phyloP scores from a whole-genome alignment of 2,797 vertebrate genomes.

The Myoxocephalus aenaeus region DNA sequence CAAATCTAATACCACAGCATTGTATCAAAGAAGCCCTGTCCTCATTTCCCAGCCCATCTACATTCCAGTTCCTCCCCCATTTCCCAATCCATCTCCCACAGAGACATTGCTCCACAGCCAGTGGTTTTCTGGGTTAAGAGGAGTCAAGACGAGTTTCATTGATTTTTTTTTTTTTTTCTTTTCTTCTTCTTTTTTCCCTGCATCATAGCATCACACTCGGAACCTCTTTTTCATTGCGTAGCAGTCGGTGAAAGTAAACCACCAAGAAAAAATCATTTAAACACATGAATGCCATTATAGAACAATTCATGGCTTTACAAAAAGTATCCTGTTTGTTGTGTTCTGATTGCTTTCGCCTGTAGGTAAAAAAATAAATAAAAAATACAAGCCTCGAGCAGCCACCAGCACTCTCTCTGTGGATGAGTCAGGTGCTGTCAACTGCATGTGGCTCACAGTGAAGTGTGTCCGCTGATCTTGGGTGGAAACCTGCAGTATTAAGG shows the following conservation, averaged over 20 bases:
- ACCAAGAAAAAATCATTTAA: too few relatives aligned
- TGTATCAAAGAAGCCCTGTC: not conserved
- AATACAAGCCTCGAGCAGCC: conserved; percentile 1
- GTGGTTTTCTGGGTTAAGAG: conserved; percentile 42
- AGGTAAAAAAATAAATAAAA: conserved; percentile 6
- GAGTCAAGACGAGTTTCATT: conserved; percentile 33
- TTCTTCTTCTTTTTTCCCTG: not conserved
- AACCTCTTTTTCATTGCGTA: conserved; percentile 29
- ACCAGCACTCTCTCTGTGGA: conserved; percentile 17
- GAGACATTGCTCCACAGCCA: conserved; percentile 41
- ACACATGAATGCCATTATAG: too few relatives aligned
- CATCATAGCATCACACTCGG: conserved; percentile 37
- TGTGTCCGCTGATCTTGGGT: conserved; percentile 7
- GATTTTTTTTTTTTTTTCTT: conserved; percentile 12
- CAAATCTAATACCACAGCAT: not conserved
- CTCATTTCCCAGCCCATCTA: conserved; percentile 27
- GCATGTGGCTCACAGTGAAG: conserved; percentile 19
- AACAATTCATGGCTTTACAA: too few relatives aligned
- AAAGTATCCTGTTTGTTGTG: conserved; percentile 57
- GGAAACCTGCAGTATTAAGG: conserved; percentile 40
- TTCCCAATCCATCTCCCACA: conserved; percentile 54
- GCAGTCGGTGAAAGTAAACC: conserved; percentile 31
- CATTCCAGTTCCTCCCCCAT: conserved; percentile 35
- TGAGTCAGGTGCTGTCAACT: conserved; percentile 39
- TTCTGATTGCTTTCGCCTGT: conserved; percentile 40